Conservation (phyloP, 2,888 invertebrate species). For the Physocephala rufipes region DNA sequence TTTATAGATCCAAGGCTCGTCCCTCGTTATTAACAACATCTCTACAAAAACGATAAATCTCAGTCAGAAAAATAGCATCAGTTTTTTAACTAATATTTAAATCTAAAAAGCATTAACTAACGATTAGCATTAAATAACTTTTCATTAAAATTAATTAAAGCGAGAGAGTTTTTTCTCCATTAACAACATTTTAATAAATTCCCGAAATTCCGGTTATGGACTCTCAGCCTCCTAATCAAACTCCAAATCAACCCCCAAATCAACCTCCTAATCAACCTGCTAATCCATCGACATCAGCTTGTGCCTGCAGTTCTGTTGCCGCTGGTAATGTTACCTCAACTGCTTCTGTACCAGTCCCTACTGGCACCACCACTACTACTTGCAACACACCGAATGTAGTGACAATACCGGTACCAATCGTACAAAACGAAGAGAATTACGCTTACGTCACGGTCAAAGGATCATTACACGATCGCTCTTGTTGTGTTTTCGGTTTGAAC, state of each 20-base stretch:
- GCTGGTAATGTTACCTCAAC: slow-evolving; percentile 45
- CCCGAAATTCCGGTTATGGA: slow-evolving; percentile 43
- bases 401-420: slow-evolving; percentile 65
- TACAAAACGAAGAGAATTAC: slow-evolving; percentile 70
- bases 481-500: slow-evolving; percentile 80
- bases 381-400: slow-evolving; percentile 55
- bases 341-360: slow-evolving; percentile 41
- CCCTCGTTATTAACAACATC: too few relatives aligned
- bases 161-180: slow-evolving; percentile 35
- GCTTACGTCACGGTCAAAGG: slow-evolving; percentile 83
- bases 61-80: too few relatives aligned
- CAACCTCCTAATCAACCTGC: too few relatives aligned
- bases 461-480: slow-evolving; percentile 78
- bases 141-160: slow-evolving; percentile 36
- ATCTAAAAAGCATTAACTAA: too few relatives aligned
- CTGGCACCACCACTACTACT: slow-evolving; percentile 35
- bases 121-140: background rate
- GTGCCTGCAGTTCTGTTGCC: slow-evolving; percentile 44
- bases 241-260: too few relatives aligned
- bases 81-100: too few relatives aligned
- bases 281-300: slow-evolving; percentile 30
- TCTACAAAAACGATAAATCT: too few relatives aligned
- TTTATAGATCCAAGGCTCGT: too few relatives aligned
- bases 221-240: slow-evolving; percentile 45
- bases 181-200: slow-evolving; percentile 11